Evolutionary conservation across 2,113 vertebrate genomes (phyloP), one percentile per base, ranked within the genome.

Genomic region (Guaruba guarouba): DNA sequence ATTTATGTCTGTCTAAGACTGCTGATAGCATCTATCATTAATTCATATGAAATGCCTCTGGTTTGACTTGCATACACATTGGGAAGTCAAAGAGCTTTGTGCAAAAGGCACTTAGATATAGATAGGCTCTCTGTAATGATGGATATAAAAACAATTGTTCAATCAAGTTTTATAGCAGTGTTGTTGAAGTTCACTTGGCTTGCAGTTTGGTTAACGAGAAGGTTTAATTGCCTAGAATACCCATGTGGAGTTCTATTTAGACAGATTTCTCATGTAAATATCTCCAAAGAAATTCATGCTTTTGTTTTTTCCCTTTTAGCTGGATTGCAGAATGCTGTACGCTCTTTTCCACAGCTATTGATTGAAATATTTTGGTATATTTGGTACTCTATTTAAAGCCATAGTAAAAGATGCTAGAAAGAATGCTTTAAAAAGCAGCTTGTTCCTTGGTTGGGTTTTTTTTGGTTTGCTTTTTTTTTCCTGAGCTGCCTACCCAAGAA

Each of bases 321-420:
- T 1, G 3, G 55, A 25, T 46, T 3, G 6, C 19, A 46, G 69
- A 51, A 69, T 90, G 33, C 48, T 46, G 2, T 16, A 49, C 48
- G 23, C 22, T 79, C 29, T 37, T 62, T 64, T 46, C 77, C 49
- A 41, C 83, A 82, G 79, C 79, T 82, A 49, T 88, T 48, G 82
- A 54, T n/a, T 77, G 71, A 57, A 86, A 41, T 90, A 86, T 63
- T 94, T 92, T 57, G 11, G n/a, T 69, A 20, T 63, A 63, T 82
- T 80, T 74, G 79, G 23, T 69, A 37, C 23, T 90, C 63, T 28
- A n/a, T 74, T 92, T 88, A 86, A 80, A 95, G 31, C 71, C 11
- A 11, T 86, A 90, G 71, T 86, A 77, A 93, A 92, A 88, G 49
- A 80, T 66, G 63, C 59, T 92, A 39, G 31, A 86, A 93, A 80